Evolutionary conservation across 1,140 invertebrate species (phyloP).

Genomic region (Drosophila erecta): DNA sequence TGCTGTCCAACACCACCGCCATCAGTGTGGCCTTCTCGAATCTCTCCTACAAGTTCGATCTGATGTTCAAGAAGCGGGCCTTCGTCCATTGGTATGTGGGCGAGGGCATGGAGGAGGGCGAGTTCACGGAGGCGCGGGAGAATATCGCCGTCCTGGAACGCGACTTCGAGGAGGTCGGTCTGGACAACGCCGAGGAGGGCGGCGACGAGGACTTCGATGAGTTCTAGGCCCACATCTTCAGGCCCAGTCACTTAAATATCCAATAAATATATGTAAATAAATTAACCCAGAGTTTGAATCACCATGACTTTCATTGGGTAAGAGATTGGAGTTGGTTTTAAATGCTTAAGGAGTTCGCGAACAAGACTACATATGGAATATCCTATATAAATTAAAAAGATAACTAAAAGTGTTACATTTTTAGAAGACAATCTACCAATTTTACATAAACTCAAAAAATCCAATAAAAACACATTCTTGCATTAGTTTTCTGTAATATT

Average conservation of each 20-base stretch:
- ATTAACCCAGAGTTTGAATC: background rate
- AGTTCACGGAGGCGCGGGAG: conserved; percentile 90
- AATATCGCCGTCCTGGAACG: conserved; percentile 90
- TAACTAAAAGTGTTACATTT: too few relatives aligned
- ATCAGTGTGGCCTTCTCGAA: conserved; percentile 91
- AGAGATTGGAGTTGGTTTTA: too few relatives aligned
- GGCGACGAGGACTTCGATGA: conserved; percentile 60
- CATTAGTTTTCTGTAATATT: conserved; percentile 65
- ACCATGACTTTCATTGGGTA: background rate
- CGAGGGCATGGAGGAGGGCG: conserved; percentile 91
- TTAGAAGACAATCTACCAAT: too few relatives aligned
- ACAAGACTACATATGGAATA: too few relatives aligned
- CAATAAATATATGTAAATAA: conserved; percentile 26
- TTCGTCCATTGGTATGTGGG: conserved; percentile 92
- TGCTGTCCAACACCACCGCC: conserved; percentile 92
- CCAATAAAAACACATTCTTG: conserved; percentile 2
- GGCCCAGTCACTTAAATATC: conserved; percentile 2
- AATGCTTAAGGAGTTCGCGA: too few relatives aligned
- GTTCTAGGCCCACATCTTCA: conserved; percentile 27
- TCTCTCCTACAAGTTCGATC: conserved; percentile 91
- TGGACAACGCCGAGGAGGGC: conserved; percentile 72
- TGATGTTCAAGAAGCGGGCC: conserved; percentile 92
- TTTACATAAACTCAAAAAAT: background rate
- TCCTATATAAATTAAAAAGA: background rate
- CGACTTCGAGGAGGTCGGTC: conserved; percentile 87